These are phyloP conservation scores for Ascidia mentula DNA, from an alignment of 23 tunicate genomes.

Conservation along the genomic window DNA sequence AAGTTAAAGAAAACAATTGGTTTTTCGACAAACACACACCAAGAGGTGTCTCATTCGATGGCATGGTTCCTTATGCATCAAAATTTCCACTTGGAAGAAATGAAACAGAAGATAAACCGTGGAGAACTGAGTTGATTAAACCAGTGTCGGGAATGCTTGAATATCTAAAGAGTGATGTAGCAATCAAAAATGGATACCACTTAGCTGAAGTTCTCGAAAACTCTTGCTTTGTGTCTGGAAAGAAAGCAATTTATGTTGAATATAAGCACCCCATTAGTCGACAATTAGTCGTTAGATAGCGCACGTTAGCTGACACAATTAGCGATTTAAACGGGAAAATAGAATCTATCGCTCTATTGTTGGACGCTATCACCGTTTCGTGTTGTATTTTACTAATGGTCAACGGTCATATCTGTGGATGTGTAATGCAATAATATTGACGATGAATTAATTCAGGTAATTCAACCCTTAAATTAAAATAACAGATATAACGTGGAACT, in stretches of 20 bases:
- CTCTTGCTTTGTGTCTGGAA: conserved; percentile 42
- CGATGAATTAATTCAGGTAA: no score
- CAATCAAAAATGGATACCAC: conserved; percentile 27
- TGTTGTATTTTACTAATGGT: no score
- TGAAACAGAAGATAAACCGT: conserved; percentile 16
- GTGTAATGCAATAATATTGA: no score
- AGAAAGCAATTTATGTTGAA: background rate
- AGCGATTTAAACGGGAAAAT: no score
- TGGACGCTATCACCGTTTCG: no score
- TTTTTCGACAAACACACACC: conserved; percentile 56
- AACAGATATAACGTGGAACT: no score
- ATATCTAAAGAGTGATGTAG: conserved; percentile 13
- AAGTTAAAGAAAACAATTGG: conserved; percentile 16
- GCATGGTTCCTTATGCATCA: conserved; percentile 40
- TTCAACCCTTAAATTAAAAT: no score
- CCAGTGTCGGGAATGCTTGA: conserved; percentile 46
- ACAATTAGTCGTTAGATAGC: no score
- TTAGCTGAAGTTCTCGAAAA: conserved; percentile 35
- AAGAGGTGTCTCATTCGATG: conserved; percentile 49
- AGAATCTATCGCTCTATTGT: no score
- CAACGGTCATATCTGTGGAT: no score
- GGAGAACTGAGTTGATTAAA: conserved; percentile 45
- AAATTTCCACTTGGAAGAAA: conserved; percentile 57
- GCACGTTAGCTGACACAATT: no score
- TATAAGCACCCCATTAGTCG: no score